These are phyloP conservation scores for Oplegnathus fasciatus DNA, from an alignment of 2,113 vertebrate species.

Conservation along the genomic window DNA sequence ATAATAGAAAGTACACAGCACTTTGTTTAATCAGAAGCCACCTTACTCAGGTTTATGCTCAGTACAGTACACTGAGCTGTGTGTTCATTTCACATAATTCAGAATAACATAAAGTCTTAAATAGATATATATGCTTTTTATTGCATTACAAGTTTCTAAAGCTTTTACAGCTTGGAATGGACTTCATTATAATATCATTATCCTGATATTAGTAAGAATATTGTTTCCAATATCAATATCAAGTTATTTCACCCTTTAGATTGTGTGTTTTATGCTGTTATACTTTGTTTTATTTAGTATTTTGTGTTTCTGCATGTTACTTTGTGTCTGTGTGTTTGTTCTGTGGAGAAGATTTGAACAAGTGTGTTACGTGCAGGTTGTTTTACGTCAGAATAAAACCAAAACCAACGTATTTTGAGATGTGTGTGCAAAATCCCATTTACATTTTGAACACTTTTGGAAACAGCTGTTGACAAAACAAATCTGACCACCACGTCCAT, in stretches of 20 bases:
- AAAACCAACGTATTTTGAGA: not conserved
- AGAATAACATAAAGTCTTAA: too few species aligned
- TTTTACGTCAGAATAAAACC: not conserved
- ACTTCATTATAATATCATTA: too few species aligned
- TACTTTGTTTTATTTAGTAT: not conserved
- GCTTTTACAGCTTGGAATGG: not conserved
- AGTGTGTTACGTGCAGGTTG: not conserved
- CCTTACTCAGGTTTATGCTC: constrained; percentile 26
- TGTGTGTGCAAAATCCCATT: not conserved
- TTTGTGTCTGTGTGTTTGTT: not conserved
- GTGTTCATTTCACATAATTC: not conserved
- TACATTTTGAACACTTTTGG: too few species aligned
- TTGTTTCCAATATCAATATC: too few species aligned
- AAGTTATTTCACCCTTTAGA: too few species aligned
- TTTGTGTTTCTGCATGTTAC: not conserved
- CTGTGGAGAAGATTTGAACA: not conserved
- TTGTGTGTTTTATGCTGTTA: not conserved
- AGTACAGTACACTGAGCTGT: not conserved
- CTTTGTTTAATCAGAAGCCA: constrained; percentile 6
- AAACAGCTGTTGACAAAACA: too few species aligned
- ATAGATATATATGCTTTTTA: not conserved
- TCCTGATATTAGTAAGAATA: too few species aligned
- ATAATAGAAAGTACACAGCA: constrained; percentile 48
- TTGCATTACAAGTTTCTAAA: not conserved
- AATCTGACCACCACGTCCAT: too few species aligned